A percentile compares a stretch with the other conserved stretches of the same genome.
Conservation (phyloP, 2,113 vertebrate species). For the Pycnonotus jocosus region DNA sequence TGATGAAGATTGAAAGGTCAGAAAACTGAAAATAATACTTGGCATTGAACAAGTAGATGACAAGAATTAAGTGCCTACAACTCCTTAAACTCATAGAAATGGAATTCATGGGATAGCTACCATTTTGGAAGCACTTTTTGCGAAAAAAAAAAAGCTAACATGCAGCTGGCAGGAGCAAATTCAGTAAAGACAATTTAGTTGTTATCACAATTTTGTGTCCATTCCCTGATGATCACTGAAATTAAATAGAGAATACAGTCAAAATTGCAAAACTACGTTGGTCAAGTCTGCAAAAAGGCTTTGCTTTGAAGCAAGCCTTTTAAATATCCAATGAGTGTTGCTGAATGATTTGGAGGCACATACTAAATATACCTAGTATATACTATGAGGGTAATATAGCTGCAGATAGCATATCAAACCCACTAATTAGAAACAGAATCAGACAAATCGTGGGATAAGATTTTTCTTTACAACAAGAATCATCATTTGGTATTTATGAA, state of each 20-base stretch:
- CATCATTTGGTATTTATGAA: background rate
- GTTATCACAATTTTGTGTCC: background rate
- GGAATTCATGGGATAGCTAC: background rate
- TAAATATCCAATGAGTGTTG: background rate
- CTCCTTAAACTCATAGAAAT: background rate
- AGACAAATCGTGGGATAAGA: background rate
- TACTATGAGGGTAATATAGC: background rate
- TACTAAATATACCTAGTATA: background rate
- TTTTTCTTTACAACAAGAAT: background rate
- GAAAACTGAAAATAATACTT: background rate
- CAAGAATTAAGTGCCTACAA: background rate
- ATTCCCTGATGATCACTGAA: background rate
- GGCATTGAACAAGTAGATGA: background rate
- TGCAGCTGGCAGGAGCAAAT: background rate
- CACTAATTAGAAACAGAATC: background rate
- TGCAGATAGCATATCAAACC: background rate
- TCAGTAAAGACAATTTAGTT: background rate
- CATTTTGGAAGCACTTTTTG: background rate
- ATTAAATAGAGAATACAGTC: background rate
- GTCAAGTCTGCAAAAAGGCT: background rate
- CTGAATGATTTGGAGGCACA: background rate
- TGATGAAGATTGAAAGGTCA: background rate
- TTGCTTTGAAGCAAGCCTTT: background rate
- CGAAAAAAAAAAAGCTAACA: background rate
- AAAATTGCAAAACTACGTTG: background rate